These are phyloP conservation scores for Aphidius colemani DNA, from an alignment of 2,888 invertebrate genomes.

Conservation along the genomic window DNA sequence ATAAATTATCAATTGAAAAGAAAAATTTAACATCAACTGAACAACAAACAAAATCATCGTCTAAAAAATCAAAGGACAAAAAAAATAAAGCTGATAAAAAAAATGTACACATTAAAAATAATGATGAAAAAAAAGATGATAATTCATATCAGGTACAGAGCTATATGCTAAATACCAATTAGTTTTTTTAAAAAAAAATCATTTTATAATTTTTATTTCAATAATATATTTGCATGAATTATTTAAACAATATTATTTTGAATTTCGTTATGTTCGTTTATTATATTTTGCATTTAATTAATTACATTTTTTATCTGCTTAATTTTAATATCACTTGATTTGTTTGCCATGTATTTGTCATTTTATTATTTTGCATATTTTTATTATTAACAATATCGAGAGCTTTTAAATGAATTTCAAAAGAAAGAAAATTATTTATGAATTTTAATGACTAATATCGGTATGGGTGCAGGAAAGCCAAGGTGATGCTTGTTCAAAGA, in stretches of 20 bases:
- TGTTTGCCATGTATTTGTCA: not conserved
- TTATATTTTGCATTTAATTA: not conserved
- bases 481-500: slow-evolving; percentile 47
- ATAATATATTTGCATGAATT: no score
- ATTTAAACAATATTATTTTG: not conserved
- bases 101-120: slow-evolving; percentile 43
- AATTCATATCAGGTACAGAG: slow-evolving; percentile 45
- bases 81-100: slow-evolving; percentile 57
- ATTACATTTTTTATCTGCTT: no score
- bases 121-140: slow-evolving; percentile 37
- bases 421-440: slow-evolving; percentile 33
- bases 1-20: slow-evolving; percentile 34
- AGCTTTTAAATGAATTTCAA: not conserved
- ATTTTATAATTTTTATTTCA: not conserved
- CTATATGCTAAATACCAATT: slow-evolving; percentile 1
- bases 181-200: not conserved
- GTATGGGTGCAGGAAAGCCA: slow-evolving; percentile 50
- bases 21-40: slow-evolving; percentile 35
- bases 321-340: no score
- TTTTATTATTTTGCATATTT: not conserved
- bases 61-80: slow-evolving; percentile 57
- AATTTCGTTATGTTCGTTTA: not conserved
- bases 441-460: not conserved
- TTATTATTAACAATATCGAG: not conserved
- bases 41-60: slow-evolving; percentile 34